Evolutionary conservation across 2,797 vertebrate genomes (phyloP).

Genomic region (Xenopus petersii): DNA sequence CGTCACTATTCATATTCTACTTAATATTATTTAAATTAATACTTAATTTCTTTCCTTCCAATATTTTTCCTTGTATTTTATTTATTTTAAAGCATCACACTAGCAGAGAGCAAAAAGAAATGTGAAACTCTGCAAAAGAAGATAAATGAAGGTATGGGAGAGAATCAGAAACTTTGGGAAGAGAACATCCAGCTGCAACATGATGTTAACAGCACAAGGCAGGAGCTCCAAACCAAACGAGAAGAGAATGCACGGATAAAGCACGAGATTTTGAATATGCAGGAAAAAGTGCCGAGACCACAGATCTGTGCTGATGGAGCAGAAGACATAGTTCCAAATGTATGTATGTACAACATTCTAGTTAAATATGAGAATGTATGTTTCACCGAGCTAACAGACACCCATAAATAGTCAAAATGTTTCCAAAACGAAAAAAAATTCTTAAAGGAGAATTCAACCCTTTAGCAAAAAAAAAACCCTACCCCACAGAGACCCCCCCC

Average conservation of each 20-base stretch:
- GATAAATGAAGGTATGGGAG: slow-evolving; percentile 51
- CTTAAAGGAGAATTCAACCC: too few relatives aligned
- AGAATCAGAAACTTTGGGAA: slow-evolving; percentile 52
- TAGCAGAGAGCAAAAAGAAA: slow-evolving; percentile 57
- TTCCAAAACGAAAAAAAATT: too few relatives aligned
- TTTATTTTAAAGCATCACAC: slow-evolving; percentile 54
- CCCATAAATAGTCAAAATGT: too few relatives aligned
- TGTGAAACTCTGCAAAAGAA: slow-evolving; percentile 58
- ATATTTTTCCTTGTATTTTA: slow-evolving; percentile 49
- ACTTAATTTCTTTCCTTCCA: neutral
- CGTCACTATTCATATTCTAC: too few relatives aligned
- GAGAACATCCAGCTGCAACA: slow-evolving; percentile 52
- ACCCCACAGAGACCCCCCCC: too few relatives aligned
- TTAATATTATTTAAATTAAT: too few relatives aligned
- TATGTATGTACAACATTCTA: slow-evolving; percentile 51
- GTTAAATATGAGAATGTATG: neutral
- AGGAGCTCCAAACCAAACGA: slow-evolving; percentile 57
- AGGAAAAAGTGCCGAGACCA: slow-evolving; percentile 40
- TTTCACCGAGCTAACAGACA: too few relatives aligned
- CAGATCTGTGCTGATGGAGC: slow-evolving; percentile 53
- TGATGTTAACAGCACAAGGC: slow-evolving; percentile 23
- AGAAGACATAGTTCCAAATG: slow-evolving; percentile 67
- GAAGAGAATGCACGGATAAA: slow-evolving; percentile 56
- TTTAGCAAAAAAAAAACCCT: too few relatives aligned
- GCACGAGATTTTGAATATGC: slow-evolving; percentile 51